These are phyloP conservation scores for Drosophila quadrilineata DNA, from an alignment of 1,140 invertebrate genomes.

Conservation along the genomic window DNA sequence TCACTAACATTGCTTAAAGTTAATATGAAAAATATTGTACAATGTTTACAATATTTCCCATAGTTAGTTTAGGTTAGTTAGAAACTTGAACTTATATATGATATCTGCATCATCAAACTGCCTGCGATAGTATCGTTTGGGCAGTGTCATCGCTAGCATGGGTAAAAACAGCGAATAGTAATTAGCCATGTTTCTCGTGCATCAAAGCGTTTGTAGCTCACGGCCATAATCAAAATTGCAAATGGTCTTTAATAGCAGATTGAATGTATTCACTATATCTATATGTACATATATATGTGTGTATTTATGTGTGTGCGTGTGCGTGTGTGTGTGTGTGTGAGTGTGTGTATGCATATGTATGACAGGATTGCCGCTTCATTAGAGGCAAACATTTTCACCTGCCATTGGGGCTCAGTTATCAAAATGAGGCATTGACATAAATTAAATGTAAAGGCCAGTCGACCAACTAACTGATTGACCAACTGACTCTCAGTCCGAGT, in stretches of 20 bases:
- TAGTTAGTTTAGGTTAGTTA: no score
- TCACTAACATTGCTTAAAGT: no score
- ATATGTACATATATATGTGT: slow-evolving; percentile 4
- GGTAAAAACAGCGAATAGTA: slow-evolving; percentile 9
- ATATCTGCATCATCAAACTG: no score
- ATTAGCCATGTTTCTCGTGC: slow-evolving; percentile 12
- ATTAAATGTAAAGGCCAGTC: slow-evolving; percentile 54
- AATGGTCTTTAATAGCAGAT: slow-evolving; percentile 37
- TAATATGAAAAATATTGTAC: no score
- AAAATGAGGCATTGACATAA: slow-evolving; percentile 66
- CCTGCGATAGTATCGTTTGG: slow-evolving; percentile 6
- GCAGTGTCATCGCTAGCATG: not conserved
- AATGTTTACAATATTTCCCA: no score
- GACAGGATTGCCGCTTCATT: slow-evolving; percentile 57
- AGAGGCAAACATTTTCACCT: slow-evolving; percentile 40
- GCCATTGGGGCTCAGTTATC: slow-evolving; percentile 44
- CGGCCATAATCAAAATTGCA: slow-evolving; percentile 44
- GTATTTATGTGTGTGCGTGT: no score
- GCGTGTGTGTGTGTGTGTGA: not conserved
- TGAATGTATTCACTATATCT: slow-evolving; percentile 25
- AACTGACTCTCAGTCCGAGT: slow-evolving; percentile 4
- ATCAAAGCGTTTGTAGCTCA: slow-evolving; percentile 21
- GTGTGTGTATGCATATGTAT: slow-evolving; percentile 10
- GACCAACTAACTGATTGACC: slow-evolving; percentile 9
- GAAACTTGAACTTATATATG: no score